Evolutionary conservation across 2,888 invertebrate species (phyloP), one percentile per base, ranked within the genome.

Genomic region (Tachystola acroxantha): DNA sequence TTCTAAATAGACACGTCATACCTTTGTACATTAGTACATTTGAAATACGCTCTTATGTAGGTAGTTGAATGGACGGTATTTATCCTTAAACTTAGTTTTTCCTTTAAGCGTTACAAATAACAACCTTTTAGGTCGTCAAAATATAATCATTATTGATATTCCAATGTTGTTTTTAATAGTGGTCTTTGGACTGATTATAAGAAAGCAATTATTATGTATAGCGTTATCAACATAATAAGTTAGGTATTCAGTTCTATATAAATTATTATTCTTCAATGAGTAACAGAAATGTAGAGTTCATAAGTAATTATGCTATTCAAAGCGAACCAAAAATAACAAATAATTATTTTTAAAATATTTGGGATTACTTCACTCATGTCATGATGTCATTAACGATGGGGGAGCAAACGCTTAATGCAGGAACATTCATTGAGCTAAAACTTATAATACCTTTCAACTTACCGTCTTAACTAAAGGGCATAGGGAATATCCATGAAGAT

Each of bases 401-500:
- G 16, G 6, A 16, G 6, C 6, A 16, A n/a, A n/a, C n/a, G n/a
- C n/a, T n/a, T n/a, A n/a, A n/a, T n/a, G n/a, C n/a, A n/a, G n/a
- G n/a, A n/a, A n/a, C n/a, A n/a, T n/a, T n/a, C n/a, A 16, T 16
- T 16, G 16, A 16, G 16, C n/a, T n/a, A n/a, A n/a, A n/a, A n/a
- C n/a, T n/a, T n/a, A n/a, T 4, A 16, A 16, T 16, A 16, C 6
- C 6, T 16, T 16, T 2, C 24, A 7, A 10, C 27, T 27, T 27
- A 27, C 27, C 27, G 7, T 1, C 2, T 24, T 24, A 32, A 43
- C 48, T 37, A 49, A 52, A 46, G n/a, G 5, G 11, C 5, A 39
- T 45, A 43, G 40, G 47, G 50, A 58, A 56, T 64, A 77, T 80
- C 79, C 79, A 72, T 69, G n/a, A n/a, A n/a, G n/a, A n/a, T 60